Evolutionary conservation across 30 jellyfish, hydroid and myxozoan species (phyloP).

Genomic region (Aurelia coerulea): DNA sequence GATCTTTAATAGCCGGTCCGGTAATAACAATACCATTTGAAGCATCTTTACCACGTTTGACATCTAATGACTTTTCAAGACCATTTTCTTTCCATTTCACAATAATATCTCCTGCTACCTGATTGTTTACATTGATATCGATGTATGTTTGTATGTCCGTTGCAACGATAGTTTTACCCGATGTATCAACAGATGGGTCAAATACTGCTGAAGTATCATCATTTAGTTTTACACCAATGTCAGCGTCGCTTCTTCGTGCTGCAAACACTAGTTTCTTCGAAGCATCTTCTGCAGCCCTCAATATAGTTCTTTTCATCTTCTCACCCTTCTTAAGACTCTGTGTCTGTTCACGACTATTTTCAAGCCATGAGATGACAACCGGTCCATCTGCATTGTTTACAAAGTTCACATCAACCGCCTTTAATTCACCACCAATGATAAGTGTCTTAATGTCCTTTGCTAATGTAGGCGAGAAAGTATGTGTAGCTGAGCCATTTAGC

Average conservation of each 20-base stretch:
- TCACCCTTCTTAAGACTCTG: constrained; percentile 22
- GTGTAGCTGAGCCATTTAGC: constrained; percentile 9
- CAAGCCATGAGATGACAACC: constrained; percentile 40
- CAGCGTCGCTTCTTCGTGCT: constrained; percentile 28
- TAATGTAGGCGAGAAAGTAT: neutral
- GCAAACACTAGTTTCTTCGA: constrained; percentile 12
- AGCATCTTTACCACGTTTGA: neutral
- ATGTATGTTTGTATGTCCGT: constrained; percentile 34
- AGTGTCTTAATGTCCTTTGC: neutral
- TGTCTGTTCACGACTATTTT: neutral
- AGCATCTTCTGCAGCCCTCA: neutral
- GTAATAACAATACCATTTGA: neutral
- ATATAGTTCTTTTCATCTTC: neutral
- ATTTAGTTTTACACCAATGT: constrained; percentile 16
- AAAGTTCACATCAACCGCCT: neutral
- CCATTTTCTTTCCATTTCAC: constrained; percentile 24
- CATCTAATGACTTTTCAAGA: neutral
- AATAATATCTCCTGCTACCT: constrained; percentile 38
- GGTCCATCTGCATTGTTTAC: constrained; percentile 41
- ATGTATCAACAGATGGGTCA: constrained; percentile 21
- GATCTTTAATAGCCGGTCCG: neutral
- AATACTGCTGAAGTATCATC: constrained; percentile 18
- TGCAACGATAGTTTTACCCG: constrained; percentile 12
- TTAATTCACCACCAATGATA: constrained; percentile 8
- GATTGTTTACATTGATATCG: constrained; percentile 25